Base-by-base conservation (phyloP, 2,797 vertebrate species). In the Trematomus bernacchii region DNA sequence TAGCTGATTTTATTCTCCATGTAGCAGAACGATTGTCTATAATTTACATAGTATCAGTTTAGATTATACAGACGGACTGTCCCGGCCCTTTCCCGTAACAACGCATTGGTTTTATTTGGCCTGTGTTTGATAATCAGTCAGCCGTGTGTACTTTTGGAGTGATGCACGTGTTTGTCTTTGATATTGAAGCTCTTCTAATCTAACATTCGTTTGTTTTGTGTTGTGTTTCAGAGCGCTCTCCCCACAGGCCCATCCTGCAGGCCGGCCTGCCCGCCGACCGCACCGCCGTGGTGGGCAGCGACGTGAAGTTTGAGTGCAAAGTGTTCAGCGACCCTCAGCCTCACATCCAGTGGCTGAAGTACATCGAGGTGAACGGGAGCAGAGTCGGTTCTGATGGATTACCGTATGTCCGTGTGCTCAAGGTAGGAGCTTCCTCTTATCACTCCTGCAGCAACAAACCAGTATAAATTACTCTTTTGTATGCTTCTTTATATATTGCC, bases 241-340 rank as follows among this genome's bases (percentile, higher is more conserved):
- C 98, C 0, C 98, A 99, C 86, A 95, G 98, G 72, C 98, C 98
- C 9, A 99, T 99, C 82, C 95, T 99, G 44, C 98, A 99, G 93
- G 98, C 98, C 0, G 98, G 98, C 44, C 84, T 99, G 23, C 98
- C 98, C 0, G 98, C 97, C 50, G 99, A 99, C 91, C 97, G 97
- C 82, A 98, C 97, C 0, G 98, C 94, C 33, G 96, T 97, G 70
- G 93, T 99, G 84, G 98, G 98, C 67, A 98, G 96, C 71, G 97
- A 99, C 0, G 98, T 99, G 82, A 97, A 98, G 92, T 99, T 99
- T 63, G 96, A 96, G 85, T 99, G 98, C 92, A 99, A 99, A 67
- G 98, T 99, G 71, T 99, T 99, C 91, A 99, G 98, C 0, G 98
- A 99, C 86, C 97, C 98, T 2, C 98, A 99, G 91, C 98, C 98